Percentiles rank a stretch among this genome's conserved stretches.
These are phyloP conservation scores for Amphiprion percula DNA, from an alignment of 2,113 vertebrate species.

Conservation along the genomic window DNA sequence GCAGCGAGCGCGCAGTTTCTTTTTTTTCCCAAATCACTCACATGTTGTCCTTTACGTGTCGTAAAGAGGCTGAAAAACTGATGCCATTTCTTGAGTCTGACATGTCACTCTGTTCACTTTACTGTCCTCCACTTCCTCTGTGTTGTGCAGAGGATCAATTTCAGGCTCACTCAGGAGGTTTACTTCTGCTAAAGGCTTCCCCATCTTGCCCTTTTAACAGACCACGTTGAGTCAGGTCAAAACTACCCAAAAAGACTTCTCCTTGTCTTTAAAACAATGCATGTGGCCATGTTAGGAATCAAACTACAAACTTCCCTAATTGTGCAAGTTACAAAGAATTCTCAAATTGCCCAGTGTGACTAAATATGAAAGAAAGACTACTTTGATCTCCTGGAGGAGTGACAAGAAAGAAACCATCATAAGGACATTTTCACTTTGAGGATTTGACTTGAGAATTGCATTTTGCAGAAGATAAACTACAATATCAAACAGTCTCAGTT, in stretches of 20 bases:
- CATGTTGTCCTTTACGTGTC: neutral
- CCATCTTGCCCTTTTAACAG: neutral
- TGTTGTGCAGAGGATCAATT: conserved; percentile 8
- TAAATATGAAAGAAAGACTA: neutral
- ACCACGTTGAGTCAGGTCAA: conserved; percentile 21
- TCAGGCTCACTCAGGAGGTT: conserved; percentile 32
- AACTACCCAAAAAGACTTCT: conserved; percentile 27
- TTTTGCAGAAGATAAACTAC: conserved; percentile 6
- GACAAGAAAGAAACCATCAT: conserved; percentile 17
- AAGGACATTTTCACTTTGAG: conserved; percentile 37
- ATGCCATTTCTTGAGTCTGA: conserved; percentile 1
- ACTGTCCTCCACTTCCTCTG: conserved; percentile 39
- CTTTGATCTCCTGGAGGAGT: conserved; percentile 30
- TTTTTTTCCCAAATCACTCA: no score
- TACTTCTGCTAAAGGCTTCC: conserved; percentile 66
- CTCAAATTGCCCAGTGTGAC: neutral
- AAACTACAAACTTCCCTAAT: conserved; percentile 26
- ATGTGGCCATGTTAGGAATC: neutral
- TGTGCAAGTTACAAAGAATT: conserved; percentile 20
- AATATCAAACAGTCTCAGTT: neutral
- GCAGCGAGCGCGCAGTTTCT: no score
- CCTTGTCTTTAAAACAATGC: neutral
- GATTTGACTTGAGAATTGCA: neutral
- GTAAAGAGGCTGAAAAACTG: neutral
- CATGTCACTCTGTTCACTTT: conserved; percentile 1